Base-by-base conservation (phyloP, 1,140 invertebrate genomes). In the Capitella teleta region DNA sequence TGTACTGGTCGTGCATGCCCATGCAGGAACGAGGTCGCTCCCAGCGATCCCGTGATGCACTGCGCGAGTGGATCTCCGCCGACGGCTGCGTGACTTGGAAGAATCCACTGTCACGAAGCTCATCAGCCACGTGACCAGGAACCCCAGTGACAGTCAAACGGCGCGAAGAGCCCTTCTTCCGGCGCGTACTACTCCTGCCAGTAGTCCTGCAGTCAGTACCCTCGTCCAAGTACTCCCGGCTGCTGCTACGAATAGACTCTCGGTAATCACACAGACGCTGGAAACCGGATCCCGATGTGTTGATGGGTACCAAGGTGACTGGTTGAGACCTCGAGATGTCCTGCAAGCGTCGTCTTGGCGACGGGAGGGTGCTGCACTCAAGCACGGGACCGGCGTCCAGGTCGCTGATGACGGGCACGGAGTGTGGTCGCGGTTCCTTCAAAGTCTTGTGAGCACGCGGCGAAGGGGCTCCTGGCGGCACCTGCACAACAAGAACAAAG, bases 181-280 rank as follows among this genome's bases (percentile, higher is more conserved):
- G 30, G 38, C 38, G 38, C 38, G 25, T 40, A 24, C 38, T 40
- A 5, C 38, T 19, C 25, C 38, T 19, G n/a, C 25, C 38, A 12
- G 25, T 24, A 6, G 38, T 21, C n/a, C n/a, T n/a, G n/a, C n/a
- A n/a, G 8, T 10, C 30, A 8, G 38, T 41, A 41, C 21, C 10
- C 12, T 12, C 38, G 6, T 41, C 18, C 18, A 28, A n/a, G 19
- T 47, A 47, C 26, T 47, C 45, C 1, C 26, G 28, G 18, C 32
- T 28, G 26, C n/a, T 14, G 23, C 10, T 32, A 8, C 45, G 45
- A 5, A 47, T 28, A n/a, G 45, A 47, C 26, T n/a, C 45, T 36
- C 45, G 28, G 26, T 47, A 47, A 2, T 47, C 28, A 47, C 45
- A 47, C 28, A 34, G 10, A 10, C 45, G 19, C 18, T 47, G n/a